These are phyloP conservation scores for Cyanoramphus novaezelandiae DNA, from an alignment of 2,113 vertebrate genomes.

Conservation along the genomic window DNA sequence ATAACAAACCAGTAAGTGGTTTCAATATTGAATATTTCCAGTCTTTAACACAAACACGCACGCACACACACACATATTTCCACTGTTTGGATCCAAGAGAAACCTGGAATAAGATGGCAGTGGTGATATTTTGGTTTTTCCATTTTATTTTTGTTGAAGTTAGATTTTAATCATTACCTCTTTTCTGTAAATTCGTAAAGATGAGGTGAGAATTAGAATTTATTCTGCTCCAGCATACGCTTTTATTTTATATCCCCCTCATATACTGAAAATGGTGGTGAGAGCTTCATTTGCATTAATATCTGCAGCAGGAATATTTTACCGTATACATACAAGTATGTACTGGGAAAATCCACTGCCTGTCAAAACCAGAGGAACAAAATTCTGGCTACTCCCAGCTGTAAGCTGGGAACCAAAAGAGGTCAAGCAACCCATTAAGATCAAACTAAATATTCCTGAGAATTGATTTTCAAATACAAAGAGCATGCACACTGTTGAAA, in stretches of 20 bases:
- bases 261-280: rapidly evolving
- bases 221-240: neutral
- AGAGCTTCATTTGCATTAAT: neutral
- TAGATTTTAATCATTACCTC: neutral
- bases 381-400: neutral
- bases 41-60: neutral
- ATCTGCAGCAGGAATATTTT: neutral
- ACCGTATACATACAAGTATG: rapidly evolving
- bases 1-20: rapidly evolving
- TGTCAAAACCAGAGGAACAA: neutral
- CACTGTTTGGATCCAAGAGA: neutral
- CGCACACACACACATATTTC: neutral
- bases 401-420: neutral
- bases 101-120: neutral
- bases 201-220: neutral
- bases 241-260: neutral
- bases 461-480: neutral
- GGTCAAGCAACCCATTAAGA: neutral
- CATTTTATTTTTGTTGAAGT: neutral
- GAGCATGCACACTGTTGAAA: rapidly evolving
- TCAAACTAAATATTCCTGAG: neutral
- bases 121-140: neutral
- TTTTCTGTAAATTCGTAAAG: neutral
- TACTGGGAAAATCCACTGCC: neutral
- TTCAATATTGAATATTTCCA: neutral